phyloP scores from a whole-genome alignment of 1,140 invertebrate species.

The Drosophila miranda region DNA sequence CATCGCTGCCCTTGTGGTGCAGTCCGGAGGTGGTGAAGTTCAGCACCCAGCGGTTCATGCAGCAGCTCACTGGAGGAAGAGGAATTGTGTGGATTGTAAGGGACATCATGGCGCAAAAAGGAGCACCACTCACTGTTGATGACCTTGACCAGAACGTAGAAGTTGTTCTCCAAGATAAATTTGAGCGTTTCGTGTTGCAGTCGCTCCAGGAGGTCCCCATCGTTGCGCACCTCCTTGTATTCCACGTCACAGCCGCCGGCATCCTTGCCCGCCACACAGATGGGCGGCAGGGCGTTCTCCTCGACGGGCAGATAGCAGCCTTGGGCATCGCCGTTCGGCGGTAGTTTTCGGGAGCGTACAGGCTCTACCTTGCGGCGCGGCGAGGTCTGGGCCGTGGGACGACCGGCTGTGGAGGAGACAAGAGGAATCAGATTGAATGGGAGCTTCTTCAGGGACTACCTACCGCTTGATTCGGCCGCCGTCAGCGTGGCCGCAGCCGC shows the following conservation, averaged over 20 bases:
- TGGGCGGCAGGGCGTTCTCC: constrained; percentile 84
- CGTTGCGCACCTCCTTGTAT: constrained; percentile 84
- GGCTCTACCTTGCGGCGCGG: constrained; percentile 66
- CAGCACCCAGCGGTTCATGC: constrained; percentile 91
- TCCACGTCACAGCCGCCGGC: constrained; percentile 83
- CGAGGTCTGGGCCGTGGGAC: constrained; percentile 53
- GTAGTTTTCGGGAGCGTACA: constrained; percentile 51
- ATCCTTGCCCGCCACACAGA: constrained; percentile 54
- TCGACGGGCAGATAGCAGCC: constrained; percentile 85
- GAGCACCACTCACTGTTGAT: constrained; percentile 86
- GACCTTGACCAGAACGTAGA: constrained; percentile 90
- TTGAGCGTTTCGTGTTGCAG: constrained; percentile 86
- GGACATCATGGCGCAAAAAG: too few species aligned
- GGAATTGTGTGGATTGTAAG: constrained; percentile 45
- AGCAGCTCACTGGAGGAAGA: constrained; percentile 89
- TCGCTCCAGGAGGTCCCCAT: constrained; percentile 83
- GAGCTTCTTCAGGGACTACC: background rate
- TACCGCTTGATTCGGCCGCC: constrained; percentile 57
- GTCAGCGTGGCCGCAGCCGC: constrained; percentile 67
- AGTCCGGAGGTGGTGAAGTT: constrained; percentile 91
- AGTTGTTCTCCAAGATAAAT: constrained; percentile 91
- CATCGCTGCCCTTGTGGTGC: constrained; percentile 92
- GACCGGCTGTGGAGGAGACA: constrained; percentile 22
- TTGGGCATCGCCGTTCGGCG: constrained; percentile 83
- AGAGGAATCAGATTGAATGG: background rate